A percentile compares a stretch with the other conserved stretches of the same genome.
These are phyloP conservation scores for Monopterus albus DNA, from an alignment of 2,113 vertebrate species.

Conservation along the genomic window DNA sequence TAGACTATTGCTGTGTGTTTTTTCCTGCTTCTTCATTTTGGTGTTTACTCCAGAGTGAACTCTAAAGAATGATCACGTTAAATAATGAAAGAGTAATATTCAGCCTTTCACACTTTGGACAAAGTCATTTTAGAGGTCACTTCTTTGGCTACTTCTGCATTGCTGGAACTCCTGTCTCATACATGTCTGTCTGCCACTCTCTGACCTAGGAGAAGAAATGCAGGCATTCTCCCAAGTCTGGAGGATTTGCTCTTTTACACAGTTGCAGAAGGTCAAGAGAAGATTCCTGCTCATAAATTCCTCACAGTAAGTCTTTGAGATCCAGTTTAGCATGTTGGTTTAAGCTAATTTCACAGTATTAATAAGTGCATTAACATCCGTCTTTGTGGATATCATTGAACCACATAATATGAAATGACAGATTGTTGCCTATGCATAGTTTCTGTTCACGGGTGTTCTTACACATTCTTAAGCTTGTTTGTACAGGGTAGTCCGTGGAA, in stretches of 20 bases:
- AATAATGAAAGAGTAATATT: background rate
- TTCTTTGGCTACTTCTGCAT: background rate
- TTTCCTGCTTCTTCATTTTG: background rate
- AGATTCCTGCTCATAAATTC: conserved; percentile 83
- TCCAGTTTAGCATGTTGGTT: conserved; percentile 21
- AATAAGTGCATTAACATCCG: too few relatives aligned
- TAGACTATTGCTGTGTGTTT: background rate
- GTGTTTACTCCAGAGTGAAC: background rate
- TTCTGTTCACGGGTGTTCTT: background rate
- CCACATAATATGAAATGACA: background rate
- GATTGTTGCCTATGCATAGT: background rate
- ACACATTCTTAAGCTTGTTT: background rate
- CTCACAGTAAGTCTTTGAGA: conserved; percentile 86
- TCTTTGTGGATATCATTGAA: background rate
- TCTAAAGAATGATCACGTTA: background rate
- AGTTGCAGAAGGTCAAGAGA: conserved; percentile 83
- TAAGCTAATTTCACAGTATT: background rate
- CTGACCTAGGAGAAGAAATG: conserved; percentile 82
- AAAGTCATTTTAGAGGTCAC: background rate
- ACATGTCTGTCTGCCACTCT: background rate
- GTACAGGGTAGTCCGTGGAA: too few relatives aligned
- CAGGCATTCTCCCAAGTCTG: conserved; percentile 90
- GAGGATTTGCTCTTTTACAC: conserved; percentile 95
- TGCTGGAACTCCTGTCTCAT: background rate
- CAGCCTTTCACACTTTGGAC: background rate